These are phyloP conservation scores for Taeniopygia guttata DNA, from an alignment of 2,797 vertebrate genomes.

Conservation along the genomic window DNA sequence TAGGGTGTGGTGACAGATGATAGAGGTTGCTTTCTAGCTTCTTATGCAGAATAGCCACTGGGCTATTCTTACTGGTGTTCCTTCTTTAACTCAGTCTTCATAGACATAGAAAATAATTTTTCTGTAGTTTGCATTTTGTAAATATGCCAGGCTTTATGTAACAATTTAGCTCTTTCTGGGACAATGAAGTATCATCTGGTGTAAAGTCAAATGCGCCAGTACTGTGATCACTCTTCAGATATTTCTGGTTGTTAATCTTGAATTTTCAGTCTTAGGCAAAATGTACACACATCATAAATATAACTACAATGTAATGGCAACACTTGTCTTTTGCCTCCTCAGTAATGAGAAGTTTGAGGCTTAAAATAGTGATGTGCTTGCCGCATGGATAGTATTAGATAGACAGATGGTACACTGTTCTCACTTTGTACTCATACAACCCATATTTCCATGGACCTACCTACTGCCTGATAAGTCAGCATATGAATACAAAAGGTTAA, in stretches of 20 bases:
- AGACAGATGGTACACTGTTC: conserved; percentile 23
- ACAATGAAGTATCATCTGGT: neutral
- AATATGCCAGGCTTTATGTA: neutral
- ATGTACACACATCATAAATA: neutral
- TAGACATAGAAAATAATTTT: neutral
- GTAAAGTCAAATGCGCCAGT: neutral
- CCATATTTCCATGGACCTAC: neutral
- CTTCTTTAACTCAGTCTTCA: neutral
- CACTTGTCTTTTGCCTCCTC: neutral
- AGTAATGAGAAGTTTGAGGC: neutral
- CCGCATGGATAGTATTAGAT: neutral
- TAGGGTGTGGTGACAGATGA: neutral
- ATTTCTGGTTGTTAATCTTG: neutral
- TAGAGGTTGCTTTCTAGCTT: neutral
- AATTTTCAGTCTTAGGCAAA: neutral
- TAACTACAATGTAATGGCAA: neutral
- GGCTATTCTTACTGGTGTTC: neutral
- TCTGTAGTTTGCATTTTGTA: neutral
- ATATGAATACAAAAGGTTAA: conserved; percentile 1
- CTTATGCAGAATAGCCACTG: neutral
- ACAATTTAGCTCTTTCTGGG: neutral
- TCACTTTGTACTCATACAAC: neutral
- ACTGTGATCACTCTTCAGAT: neutral
- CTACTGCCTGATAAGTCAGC: neutral
- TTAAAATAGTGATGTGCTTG: conserved; percentile 33